phyloP scores from a whole-genome alignment of 2,113 vertebrate species.

The Murina feae region DNA sequence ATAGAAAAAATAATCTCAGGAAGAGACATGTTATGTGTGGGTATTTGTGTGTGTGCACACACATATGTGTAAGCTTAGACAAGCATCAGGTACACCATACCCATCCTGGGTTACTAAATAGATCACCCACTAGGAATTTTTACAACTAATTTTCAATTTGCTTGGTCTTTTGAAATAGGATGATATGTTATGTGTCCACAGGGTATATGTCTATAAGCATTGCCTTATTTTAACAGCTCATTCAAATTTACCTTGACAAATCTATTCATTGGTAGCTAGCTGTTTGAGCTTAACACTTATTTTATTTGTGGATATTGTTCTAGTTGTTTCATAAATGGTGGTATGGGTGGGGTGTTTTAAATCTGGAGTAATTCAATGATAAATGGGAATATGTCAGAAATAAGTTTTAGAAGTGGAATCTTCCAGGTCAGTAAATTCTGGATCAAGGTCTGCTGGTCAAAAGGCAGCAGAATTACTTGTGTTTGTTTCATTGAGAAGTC shows the following conservation, averaged over 20 bases:
- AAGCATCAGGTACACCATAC: not conserved
- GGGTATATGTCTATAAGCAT: not conserved
- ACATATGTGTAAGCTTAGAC: not conserved
- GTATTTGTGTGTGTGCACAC: not conserved
- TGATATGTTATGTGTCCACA: not conserved
- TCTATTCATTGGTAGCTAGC: not conserved
- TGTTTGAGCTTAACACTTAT: not conserved
- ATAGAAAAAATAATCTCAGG: not conserved
- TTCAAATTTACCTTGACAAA: conserved; percentile 2
- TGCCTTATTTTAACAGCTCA: not conserved
- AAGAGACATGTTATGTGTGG: not conserved
- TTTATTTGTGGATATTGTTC: not conserved
- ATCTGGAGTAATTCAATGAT: not conserved
- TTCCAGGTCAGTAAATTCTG: not conserved
- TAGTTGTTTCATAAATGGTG: not conserved
- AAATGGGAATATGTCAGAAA: not conserved
- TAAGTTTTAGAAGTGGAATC: not conserved
- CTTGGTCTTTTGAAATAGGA: not conserved
- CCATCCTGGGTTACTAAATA: not conserved
- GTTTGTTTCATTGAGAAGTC: not conserved
- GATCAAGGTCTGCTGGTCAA: not conserved
- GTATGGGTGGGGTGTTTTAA: not conserved
- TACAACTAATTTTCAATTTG: conserved; percentile 8
- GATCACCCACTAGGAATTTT: not conserved
- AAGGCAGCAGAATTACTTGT: not conserved